phyloP scores from a whole-genome alignment of 2,797 vertebrate genomes.

The Acipenser oxyrinchus region DNA sequence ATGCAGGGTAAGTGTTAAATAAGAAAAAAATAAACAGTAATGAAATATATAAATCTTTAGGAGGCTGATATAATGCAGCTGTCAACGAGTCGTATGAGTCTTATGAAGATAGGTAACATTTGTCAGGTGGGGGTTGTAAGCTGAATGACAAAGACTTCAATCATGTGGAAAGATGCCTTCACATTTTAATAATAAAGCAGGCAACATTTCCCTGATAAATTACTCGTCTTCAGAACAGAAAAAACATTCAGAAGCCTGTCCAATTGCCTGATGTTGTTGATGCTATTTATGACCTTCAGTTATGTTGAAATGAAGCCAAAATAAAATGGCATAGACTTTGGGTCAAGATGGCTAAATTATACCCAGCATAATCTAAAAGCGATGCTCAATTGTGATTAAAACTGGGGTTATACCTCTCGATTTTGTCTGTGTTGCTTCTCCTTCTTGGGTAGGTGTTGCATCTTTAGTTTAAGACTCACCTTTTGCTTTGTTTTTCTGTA shows the following conservation, averaged over 20 bases:
- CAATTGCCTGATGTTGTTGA: slow-evolving; percentile 2
- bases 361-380: too few relatives aligned
- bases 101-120: slow-evolving; percentile 24
- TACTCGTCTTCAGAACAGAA: background rate
- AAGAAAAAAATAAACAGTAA: slow-evolving; percentile 15
- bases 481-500: too few relatives aligned
- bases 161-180: slow-evolving; percentile 14
- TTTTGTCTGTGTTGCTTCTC: too few relatives aligned
- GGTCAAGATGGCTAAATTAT: too few relatives aligned
- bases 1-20: background rate
- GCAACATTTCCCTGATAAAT: slow-evolving; percentile 15
- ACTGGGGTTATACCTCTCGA: too few relatives aligned
- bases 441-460: too few relatives aligned
- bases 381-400: too few relatives aligned
- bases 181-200: slow-evolving; percentile 16
- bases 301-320: too few relatives aligned
- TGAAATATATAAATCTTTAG: slow-evolving; percentile 22
- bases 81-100: slow-evolving; percentile 15
- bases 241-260: slow-evolving; percentile 6
- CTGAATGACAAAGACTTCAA: slow-evolving; percentile 20
- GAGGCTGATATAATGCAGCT: slow-evolving; percentile 18
- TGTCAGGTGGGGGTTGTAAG: slow-evolving; percentile 17
- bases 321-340: too few relatives aligned
- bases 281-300: background rate
- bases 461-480: too few relatives aligned